Base-by-base conservation (phyloP, 2,888 invertebrate genomes). In the Clostera curtula region DNA sequence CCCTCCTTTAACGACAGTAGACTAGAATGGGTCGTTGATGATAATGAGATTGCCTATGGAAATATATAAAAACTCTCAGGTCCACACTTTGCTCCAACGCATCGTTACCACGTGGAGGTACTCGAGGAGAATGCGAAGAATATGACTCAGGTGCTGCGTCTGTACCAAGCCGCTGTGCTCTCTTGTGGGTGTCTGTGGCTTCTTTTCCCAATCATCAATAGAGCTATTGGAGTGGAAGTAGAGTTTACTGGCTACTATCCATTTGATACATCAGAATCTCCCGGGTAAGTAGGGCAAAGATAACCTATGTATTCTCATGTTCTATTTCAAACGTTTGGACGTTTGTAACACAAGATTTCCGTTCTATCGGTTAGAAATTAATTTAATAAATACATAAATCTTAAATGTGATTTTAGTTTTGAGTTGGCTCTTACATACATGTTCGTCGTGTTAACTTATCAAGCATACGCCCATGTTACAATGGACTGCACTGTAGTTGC, bases 401-500 rank as follows among this genome's bases (percentile, higher is more conserved):
- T n/a, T n/a, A n/a, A n/a, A 11, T 25, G 18, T 15, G 6, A 24
- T 70, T 71, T 31, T 51, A 80, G 80, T 16, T 76, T 72, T 40
- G 57, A 56, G 32, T 12, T 70, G 26, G 58, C 58, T 1, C 34
- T 61, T 12, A 39, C 56, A 2, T 75, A 69, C 36, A 66, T 72
- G 59, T 49, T 53, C 3, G 33, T 68, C 9, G 28, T 63, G 9
- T 62, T 74, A 37, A 55, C 54, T 5, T 31, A 66, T 5, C 76
- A 76, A 61, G 80, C 58, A 0, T 72, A 60, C 25, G 75, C 67
- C 0, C 65, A 75, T 32, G 65, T 66, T 2, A 72, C 75, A 4
- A 59, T 76, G 70, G 79, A 80, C 28, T 76, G 76, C 24, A 73
- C 69, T 2, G 69, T 80, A 6, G 70, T 72, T 2, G 56, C 67